A percentile compares a stretch with the other conserved stretches of the same genome.
Evolutionary conservation across 2,888 invertebrate species (phyloP).

Genomic region (Megalurothrips usitatus): DNA sequence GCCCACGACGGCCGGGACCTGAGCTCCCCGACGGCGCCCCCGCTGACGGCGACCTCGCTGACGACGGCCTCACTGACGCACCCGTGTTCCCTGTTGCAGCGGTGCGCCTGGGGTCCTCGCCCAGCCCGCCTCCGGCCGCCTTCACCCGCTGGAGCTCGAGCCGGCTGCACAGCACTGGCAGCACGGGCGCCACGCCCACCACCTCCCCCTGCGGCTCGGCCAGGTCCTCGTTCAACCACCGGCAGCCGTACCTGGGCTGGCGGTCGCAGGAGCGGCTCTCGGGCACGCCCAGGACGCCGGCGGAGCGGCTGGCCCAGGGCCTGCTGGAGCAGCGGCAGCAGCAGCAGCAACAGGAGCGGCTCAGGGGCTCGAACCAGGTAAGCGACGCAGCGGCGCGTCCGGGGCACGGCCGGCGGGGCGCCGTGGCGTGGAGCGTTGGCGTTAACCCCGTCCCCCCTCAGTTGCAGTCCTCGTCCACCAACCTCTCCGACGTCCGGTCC

Average conservation of each 20-base stretch:
- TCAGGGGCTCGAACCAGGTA: constrained; percentile 25
- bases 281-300: constrained; percentile 74
- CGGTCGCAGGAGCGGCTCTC: constrained; percentile 77
- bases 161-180: constrained; percentile 46
- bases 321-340: constrained; percentile 49
- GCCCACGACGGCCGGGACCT: too few species aligned
- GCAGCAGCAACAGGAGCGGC: constrained; percentile 44
- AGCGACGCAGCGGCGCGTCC: not conserved
- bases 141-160: constrained; percentile 53
- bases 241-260: constrained; percentile 89
- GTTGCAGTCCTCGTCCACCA: constrained; percentile 42
- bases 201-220: constrained; percentile 60
- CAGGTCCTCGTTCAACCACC: constrained; percentile 71
- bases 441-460: constrained; percentile 23
- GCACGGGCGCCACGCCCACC: constrained; percentile 56
- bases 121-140: constrained; percentile 46
- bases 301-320: constrained; percentile 63
- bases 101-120: constrained; percentile 48
- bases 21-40: too few species aligned
- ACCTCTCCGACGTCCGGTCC: constrained; percentile 65
- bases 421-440: not conserved
- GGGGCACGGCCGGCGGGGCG: too few species aligned
- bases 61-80: too few species aligned
- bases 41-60: too few species aligned
- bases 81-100: constrained; percentile 41